Base-by-base conservation (phyloP, 2,888 invertebrate genomes). In the Lypha dubia region DNA sequence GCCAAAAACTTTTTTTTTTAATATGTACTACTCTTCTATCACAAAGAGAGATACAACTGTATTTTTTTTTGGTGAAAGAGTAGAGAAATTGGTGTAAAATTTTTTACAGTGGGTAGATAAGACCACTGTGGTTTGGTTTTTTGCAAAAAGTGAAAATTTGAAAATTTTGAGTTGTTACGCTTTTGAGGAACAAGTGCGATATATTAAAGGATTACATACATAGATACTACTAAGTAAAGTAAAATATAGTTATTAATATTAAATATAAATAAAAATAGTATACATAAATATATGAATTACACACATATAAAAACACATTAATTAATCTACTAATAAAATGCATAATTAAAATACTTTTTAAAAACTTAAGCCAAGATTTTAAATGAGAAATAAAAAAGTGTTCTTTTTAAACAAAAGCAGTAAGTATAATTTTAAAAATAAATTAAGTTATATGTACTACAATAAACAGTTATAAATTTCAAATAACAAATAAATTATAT, bases 211-310 rank as follows among this genome's bases (percentile, higher is more conserved):
- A 20, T 11, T 41, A 65, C 9, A 5, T 46, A n/a, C n/a, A n/a
- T n/a, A n/a, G n/a, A n/a, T n/a, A 65, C n/a, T 46, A 65, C 22
- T 32, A 53, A 73, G 79, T 83, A 79, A 53, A 79, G 86, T 77
- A 87, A 85, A 89, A 88, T 87, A 87, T 46, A 49, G 15, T 58
- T 58, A 81, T 71, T 75, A 70, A 71, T 32, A 51, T 65, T 35
- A 60, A 44, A 77, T 75, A 84, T 71, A 56, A 22, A 76, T 60
- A 67, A 62, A 58, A 41, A 53, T 41, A n/a, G 49, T 60, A 58
- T 15, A 73, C n/a, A 24, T 79, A 62, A 86, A 86, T 58, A 35
- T 17, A 58, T 58, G 4, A 32, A 35, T 32, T 58, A 58, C 15
- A 35, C 11, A 35, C 86, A 87, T 86, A 75, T n/a, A n/a, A n/a